Evolutionary conservation across 2,797 vertebrate genomes (phyloP).

Genomic region (Mycteria americana): DNA sequence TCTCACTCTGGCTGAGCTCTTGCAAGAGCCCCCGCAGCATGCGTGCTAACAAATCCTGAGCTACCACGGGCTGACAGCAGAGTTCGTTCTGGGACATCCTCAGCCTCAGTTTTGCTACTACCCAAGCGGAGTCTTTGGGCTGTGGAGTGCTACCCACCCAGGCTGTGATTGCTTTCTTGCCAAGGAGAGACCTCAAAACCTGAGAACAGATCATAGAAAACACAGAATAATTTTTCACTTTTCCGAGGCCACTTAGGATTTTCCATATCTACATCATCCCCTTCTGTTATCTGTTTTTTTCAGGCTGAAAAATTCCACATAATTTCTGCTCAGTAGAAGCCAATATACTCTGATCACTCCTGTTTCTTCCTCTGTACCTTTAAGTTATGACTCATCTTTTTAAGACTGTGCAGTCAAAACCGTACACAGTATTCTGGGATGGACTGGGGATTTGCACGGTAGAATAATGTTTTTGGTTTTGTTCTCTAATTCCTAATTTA

Average conservation of each 20-base stretch:
- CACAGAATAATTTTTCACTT: not conserved
- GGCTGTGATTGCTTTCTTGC: not conserved
- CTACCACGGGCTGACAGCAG: not conserved
- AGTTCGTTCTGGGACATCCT: not conserved
- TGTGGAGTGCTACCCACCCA: not conserved
- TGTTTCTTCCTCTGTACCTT: not conserved
- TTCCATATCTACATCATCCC: not conserved
- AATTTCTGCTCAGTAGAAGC: not conserved
- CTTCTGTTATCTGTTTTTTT: not conserved
- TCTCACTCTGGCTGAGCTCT: not conserved
- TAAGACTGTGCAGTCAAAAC: not conserved
- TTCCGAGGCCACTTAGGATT: not conserved
- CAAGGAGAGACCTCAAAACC: not conserved
- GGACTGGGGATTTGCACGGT: not conserved
- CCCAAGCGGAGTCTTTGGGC: not conserved
- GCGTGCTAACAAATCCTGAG: not conserved
- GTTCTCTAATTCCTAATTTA: not conserved
- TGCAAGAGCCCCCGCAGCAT: not conserved
- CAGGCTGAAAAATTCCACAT: not conserved
- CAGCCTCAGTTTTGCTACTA: not conserved
- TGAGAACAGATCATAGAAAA: not conserved
- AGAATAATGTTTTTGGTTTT: not conserved
- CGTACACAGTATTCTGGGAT: not conserved
- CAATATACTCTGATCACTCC: not conserved
- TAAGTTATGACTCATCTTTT: not conserved